phyloP scores from a whole-genome alignment of 1,140 invertebrate species.

The Drosophila yakuba region DNA sequence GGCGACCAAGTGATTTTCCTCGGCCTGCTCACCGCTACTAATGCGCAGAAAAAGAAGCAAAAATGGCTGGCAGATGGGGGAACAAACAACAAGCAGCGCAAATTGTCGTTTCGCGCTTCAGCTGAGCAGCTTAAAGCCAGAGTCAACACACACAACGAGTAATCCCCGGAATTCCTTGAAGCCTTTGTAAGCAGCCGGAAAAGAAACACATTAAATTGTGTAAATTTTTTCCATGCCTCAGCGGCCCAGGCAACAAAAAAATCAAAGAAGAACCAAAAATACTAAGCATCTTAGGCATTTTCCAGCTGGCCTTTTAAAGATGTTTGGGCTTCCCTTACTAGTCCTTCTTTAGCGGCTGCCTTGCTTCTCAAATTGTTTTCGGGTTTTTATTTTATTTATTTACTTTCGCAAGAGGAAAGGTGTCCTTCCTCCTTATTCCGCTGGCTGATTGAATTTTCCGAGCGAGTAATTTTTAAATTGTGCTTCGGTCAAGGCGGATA shows the following conservation, averaged over 20 bases:
- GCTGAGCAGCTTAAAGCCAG: slow-evolving; percentile 79
- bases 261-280: slow-evolving; percentile 41
- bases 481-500: slow-evolving; percentile 67
- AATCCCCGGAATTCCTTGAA: slow-evolving; percentile 62
- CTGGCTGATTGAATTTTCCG: slow-evolving; percentile 78
- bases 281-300: slow-evolving; percentile 72
- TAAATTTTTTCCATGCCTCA: slow-evolving; percentile 62
- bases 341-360: slow-evolving; percentile 25
- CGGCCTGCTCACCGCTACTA: slow-evolving; percentile 49
- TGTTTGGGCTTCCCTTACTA: slow-evolving; percentile 23
- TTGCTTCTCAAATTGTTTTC: slow-evolving; percentile 65
- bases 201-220: slow-evolving; percentile 61
- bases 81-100: slow-evolving; percentile 67
- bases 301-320: slow-evolving; percentile 63
- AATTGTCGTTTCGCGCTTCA: slow-evolving; percentile 81
- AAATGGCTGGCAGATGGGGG: not conserved
- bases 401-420: slow-evolving; percentile 61
- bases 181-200: slow-evolving; percentile 54
- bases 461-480: slow-evolving; percentile 83
- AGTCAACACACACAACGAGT: slow-evolving; percentile 61
- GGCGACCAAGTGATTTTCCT: slow-evolving; percentile 52
- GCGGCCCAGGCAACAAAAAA: slow-evolving; percentile 17
- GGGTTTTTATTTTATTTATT: slow-evolving; percentile 79
- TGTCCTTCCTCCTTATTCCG: slow-evolving; percentile 62
- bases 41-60: slow-evolving; percentile 38